Percentiles rank a stretch among this genome's conserved stretches.
Evolutionary conservation across 2,797 vertebrate genomes (phyloP).

Genomic region (Trichosurus vulpecula): DNA sequence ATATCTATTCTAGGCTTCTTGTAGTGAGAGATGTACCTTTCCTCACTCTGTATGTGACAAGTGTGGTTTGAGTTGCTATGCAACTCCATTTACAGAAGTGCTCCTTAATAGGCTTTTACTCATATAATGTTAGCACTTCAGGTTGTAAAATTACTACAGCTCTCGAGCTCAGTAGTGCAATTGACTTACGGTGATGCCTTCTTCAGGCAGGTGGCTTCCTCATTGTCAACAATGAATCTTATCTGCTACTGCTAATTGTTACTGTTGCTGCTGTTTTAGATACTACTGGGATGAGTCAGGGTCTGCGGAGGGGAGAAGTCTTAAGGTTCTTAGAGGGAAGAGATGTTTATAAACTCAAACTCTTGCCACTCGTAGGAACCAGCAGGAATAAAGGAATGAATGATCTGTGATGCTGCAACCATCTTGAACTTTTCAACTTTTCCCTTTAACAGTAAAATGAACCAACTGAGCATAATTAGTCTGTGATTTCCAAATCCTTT

Average conservation of each 20-base stretch:
- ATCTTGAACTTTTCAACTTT: constrained; percentile 55
- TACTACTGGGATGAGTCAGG: background rate
- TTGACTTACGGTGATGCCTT: background rate
- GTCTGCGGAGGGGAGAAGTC: background rate
- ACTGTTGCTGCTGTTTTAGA: background rate
- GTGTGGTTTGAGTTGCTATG: background rate
- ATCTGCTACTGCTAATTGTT: background rate
- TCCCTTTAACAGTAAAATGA: constrained; percentile 48
- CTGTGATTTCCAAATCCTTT: constrained; percentile 51
- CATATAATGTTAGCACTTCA: background rate
- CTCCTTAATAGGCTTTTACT: background rate
- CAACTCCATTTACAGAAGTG: background rate
- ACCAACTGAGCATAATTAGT: constrained; percentile 48
- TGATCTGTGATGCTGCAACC: background rate
- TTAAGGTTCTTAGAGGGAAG: background rate
- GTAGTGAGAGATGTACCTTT: background rate
- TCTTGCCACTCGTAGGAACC: background rate
- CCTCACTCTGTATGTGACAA: background rate
- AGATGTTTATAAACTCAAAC: background rate
- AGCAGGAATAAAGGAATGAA: background rate
- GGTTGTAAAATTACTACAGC: background rate
- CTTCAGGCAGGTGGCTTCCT: background rate
- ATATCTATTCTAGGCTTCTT: constrained; percentile 19
- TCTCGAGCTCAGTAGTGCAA: background rate
- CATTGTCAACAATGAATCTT: background rate